Conservation (phyloP, 2,113 vertebrate species). For the Gracilinanus agilis region DNA sequence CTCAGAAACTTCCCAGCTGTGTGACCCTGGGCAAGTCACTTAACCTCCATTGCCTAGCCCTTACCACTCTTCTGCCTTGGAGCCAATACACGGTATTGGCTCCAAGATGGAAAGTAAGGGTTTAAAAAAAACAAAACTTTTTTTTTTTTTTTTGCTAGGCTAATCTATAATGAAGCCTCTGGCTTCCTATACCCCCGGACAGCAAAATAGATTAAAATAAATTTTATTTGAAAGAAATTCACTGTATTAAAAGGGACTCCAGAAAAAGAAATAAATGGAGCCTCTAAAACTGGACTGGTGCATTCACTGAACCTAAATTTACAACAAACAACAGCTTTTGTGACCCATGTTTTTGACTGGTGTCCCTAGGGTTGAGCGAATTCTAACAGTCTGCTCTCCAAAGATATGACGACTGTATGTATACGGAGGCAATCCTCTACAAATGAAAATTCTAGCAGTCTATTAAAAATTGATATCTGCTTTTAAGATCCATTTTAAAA, state of each 20-base stretch:
- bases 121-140: too few species aligned
- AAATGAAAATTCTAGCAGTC: background rate
- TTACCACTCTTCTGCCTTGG: too few species aligned
- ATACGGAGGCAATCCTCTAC: background rate
- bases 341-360: background rate
- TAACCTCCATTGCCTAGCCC: too few species aligned
- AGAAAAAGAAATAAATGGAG: slow-evolving; percentile 62
- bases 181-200: slow-evolving; percentile 12
- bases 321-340: background rate
- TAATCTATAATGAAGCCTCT: background rate
- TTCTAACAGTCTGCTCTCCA: background rate
- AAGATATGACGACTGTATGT: slow-evolving; percentile 8
- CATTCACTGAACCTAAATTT: background rate
- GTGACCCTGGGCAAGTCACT: too few species aligned
- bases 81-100: too few species aligned
- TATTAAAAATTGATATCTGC: background rate
- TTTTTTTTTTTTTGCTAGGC: background rate
- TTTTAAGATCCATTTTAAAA: background rate
- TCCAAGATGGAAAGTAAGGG: too few species aligned
- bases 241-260: slow-evolving; percentile 65
- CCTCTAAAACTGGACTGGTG: slow-evolving; percentile 25
- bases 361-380: background rate
- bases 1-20: too few species aligned
- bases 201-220: slow-evolving; percentile 59
- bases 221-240: slow-evolving; percentile 58